phyloP scores from a whole-genome alignment of 2,113 vertebrate genomes.

The Sphyrna mokarran region DNA sequence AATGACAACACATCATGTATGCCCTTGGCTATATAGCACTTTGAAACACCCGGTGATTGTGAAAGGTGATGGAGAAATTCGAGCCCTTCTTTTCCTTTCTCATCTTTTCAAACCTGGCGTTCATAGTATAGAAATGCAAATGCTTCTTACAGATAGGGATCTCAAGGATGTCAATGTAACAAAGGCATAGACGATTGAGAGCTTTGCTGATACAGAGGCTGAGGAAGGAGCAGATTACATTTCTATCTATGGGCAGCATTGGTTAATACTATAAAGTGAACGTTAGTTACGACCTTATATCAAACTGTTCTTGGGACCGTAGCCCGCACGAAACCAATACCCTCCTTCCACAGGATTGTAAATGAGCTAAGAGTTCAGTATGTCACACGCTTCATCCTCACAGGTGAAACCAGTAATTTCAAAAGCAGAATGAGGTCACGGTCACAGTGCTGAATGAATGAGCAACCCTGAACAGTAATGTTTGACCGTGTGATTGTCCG shows the following conservation, averaged over 20 bases:
- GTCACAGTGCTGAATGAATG: neutral
- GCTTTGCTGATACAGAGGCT: neutral
- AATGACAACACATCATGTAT: neutral
- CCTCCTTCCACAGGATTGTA: neutral
- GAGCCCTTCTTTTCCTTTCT: neutral
- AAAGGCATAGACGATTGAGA: neutral
- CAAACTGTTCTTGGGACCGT: neutral
- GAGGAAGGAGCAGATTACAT: neutral
- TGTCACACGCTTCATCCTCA: neutral
- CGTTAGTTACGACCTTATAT: neutral
- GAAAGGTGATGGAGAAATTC: neutral
- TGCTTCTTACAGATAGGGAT: neutral
- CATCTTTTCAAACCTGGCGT: neutral
- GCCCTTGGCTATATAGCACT: neutral
- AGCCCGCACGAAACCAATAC: neutral
- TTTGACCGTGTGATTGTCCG: neutral
- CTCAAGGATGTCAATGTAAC: neutral
- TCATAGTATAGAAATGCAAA: neutral
- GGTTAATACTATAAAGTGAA: neutral
- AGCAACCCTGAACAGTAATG: no score
- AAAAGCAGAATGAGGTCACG: neutral
- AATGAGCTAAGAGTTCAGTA: neutral
- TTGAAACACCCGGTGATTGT: neutral
- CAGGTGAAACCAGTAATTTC: slow-evolving; percentile 6
- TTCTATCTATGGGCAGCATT: neutral